Evolutionary conservation across 2,113 vertebrate species (phyloP).

Genomic region (Microtus ochrogaster): DNA sequence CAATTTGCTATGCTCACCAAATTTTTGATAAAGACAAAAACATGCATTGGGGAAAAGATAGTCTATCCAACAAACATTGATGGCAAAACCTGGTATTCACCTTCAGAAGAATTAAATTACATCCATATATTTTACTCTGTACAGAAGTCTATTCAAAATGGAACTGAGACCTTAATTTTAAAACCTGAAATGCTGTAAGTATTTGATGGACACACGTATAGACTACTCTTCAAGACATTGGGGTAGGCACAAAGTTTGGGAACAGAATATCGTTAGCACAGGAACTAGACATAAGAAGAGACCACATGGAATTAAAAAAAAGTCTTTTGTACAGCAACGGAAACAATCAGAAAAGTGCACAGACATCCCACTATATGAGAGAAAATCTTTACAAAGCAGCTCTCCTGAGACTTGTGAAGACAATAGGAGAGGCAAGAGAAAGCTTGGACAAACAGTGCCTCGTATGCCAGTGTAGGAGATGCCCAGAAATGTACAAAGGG

Average conservation of each 20-base stretch:
- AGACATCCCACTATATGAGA: not conserved
- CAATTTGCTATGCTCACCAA: not conserved
- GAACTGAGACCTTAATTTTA: not conserved
- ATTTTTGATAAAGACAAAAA: not conserved
- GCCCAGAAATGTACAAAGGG: not conserved
- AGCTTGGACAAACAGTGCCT: not conserved
- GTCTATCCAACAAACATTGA: not conserved
- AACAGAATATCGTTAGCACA: not conserved
- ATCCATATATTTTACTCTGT: not conserved
- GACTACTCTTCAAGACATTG: not conserved
- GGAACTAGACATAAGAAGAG: not conserved
- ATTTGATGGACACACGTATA: not conserved
- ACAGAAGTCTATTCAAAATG: not conserved
- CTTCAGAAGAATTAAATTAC: not conserved
- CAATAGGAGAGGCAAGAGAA: accelerated
- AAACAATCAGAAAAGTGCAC: not conserved
- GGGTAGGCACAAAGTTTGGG: not conserved
- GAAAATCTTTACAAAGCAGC: too few relatives aligned
- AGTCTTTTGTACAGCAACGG: not conserved
- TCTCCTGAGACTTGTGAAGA: not conserved
- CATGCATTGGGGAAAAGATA: not conserved
- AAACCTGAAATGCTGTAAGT: not conserved
- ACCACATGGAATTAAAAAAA: not conserved
- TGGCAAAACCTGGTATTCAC: not conserved
- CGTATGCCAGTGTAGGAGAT: not conserved